Conservation (phyloP, 2,113 vertebrate genomes). For the Lutjanus erythropterus region DNA sequence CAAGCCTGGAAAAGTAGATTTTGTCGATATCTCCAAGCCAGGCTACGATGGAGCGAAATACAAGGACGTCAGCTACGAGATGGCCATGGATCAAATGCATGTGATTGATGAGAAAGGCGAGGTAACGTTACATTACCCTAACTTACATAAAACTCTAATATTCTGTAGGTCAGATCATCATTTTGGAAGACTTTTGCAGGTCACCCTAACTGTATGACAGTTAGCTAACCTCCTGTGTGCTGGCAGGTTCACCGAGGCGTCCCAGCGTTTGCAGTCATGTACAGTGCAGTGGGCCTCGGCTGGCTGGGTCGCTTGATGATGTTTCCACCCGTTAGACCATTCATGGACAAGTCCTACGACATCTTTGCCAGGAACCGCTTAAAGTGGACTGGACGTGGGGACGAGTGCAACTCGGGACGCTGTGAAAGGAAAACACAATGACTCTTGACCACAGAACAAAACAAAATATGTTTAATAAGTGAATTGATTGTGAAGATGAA, state of each 20-base stretch:
- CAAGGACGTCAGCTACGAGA: conserved; percentile 74
- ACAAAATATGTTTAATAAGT: background rate
- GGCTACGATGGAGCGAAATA: conserved; percentile 70
- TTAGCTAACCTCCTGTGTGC: background rate
- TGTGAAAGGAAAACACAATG: conserved; percentile 72
- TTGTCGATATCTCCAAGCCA: conserved; percentile 75
- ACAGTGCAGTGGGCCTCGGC: conserved; percentile 72
- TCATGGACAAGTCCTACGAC: conserved; percentile 75
- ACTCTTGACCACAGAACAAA: conserved; percentile 6
- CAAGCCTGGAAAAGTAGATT: conserved; percentile 59
- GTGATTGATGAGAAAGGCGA: conserved; percentile 77
- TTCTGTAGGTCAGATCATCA: background rate
- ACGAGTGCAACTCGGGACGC: conserved; percentile 62
- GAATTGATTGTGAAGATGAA: background rate
- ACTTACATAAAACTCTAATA: background rate
- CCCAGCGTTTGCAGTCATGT: conserved; percentile 81
- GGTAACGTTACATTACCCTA: conserved; percentile 36
- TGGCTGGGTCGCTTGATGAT: conserved; percentile 76
- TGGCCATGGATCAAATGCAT: conserved; percentile 83
- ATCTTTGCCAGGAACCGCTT: conserved; percentile 78
- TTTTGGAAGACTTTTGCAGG: background rate
- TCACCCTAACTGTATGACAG: background rate
- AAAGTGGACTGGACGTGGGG: conserved; percentile 78
- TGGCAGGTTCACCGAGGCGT: conserved; percentile 75
- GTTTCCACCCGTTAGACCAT: conserved; percentile 71